phyloP scores from a whole-genome alignment of 2,797 vertebrate species.

The Staurois parvus region DNA sequence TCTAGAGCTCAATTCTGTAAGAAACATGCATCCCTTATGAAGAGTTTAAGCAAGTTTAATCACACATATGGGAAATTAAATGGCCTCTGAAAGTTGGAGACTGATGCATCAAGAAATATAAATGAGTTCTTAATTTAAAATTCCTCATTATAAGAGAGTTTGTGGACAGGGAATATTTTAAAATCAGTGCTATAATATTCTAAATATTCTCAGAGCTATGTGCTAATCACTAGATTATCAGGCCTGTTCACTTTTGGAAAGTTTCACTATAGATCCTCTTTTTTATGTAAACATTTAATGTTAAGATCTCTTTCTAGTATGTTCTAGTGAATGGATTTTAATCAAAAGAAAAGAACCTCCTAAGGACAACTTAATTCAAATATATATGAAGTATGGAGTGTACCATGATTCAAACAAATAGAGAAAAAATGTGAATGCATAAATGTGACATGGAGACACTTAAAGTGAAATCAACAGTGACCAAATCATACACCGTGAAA shows the following conservation, averaged over 20 bases:
- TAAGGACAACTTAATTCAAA: too few relatives aligned
- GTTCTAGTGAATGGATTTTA: neutral
- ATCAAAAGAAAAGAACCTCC: constrained; percentile 4
- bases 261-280: constrained; percentile 2
- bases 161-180: constrained; percentile 59
- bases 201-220: constrained; percentile 51
- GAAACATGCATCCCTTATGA: constrained; percentile 59
- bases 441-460: too few relatives aligned
- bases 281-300: neutral
- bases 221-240: constrained; percentile 53
- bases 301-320: neutral
- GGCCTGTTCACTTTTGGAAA: constrained; percentile 18
- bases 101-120: constrained; percentile 60
- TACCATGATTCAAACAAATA: too few relatives aligned
- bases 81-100: constrained; percentile 58
- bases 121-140: constrained; percentile 63
- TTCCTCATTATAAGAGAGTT: constrained; percentile 60
- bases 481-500: too few relatives aligned
- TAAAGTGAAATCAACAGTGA: too few relatives aligned
- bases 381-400: too few relatives aligned
- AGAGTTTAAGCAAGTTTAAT: constrained; percentile 59
- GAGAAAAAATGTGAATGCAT: too few relatives aligned
- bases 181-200: constrained; percentile 59
- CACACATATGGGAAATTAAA: constrained; percentile 63
- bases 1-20: constrained; percentile 60